Evolutionary conservation across 2,113 vertebrate genomes (phyloP).

Genomic region (Podarcis muralis): DNA sequence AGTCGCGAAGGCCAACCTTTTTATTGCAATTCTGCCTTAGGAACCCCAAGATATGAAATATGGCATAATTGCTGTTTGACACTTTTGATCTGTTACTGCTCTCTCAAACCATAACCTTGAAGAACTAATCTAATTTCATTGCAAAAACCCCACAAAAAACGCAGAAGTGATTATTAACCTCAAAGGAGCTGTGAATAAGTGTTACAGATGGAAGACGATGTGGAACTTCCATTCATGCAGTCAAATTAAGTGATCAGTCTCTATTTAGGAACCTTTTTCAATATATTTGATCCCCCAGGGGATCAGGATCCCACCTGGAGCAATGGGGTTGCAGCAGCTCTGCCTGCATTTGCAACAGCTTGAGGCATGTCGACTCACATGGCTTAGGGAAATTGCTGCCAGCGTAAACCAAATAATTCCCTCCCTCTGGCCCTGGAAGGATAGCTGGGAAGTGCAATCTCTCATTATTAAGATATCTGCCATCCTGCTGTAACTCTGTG

Average conservation of each 20-base stretch:
- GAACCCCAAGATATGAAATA: constrained; percentile 53
- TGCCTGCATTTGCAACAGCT: constrained; percentile 87
- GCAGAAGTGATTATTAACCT: constrained; percentile 79
- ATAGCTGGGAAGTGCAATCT: constrained; percentile 80
- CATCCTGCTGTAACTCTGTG: constrained; percentile 75
- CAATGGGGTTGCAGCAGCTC: constrained; percentile 66
- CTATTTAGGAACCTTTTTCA: constrained; percentile 83
- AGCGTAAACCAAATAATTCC: constrained; percentile 88
- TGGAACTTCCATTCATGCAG: constrained; percentile 74
- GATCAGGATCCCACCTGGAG: constrained; percentile 77
- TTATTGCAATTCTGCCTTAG: constrained; percentile 45
- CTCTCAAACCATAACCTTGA: constrained; percentile 62
- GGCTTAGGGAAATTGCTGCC: constrained; percentile 90
- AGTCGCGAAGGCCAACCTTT: constrained; percentile 57
- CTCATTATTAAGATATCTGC: constrained; percentile 87
- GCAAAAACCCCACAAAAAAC: constrained; percentile 33
- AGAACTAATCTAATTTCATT: constrained; percentile 69
- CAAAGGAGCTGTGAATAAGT: constrained; percentile 78
- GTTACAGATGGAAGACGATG: constrained; percentile 76
- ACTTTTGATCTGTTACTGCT: constrained; percentile 65
- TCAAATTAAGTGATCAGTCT: constrained; percentile 86
- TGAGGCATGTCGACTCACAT: constrained; percentile 85
- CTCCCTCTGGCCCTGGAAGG: constrained; percentile 79
- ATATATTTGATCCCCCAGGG: constrained; percentile 83
- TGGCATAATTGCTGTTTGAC: constrained; percentile 60